Base-by-base conservation (phyloP, 23 tunicate species). In the Halocynthia aurantium region DNA sequence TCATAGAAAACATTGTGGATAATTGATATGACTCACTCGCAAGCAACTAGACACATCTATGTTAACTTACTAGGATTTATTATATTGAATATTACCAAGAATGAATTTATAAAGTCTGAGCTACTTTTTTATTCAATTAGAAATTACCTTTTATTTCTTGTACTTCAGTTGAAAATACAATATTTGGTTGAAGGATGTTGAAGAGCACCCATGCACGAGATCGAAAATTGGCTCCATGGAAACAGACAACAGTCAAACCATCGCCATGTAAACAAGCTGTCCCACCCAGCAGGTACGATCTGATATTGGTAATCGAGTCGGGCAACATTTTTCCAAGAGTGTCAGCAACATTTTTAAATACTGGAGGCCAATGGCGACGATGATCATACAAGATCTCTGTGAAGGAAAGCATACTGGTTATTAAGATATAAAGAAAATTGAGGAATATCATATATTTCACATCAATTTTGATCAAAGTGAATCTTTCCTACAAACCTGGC, bases 281-380 rank as follows among this genome's bases (percentile, higher is more conserved):
- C 5, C 99, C 99, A 44, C 99, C 99, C 50, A 94, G 84, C 53
- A 75, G 73, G 71, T 74, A 93, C 63, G 78, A 74, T 44, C 56
- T 52, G 1, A 31, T 31, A 31, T 31, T 4, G 44, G 4, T 31
- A 31, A 31, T 31, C 44, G 44, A 31, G 63, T 74, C 56, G 0
- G 18, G 63, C 63, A 56, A 54, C 57, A 54, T 40, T 55, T 49
- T 70, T 10, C 78, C 62, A 13, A 50, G 58, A 11, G 17, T 8
- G 20, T 22, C 62, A 55, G 62, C 56, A 19, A n/a, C 15, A 52
- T 74, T 53, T 62, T 61, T 22, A 77, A 90, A 94, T 8, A 90
- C 90, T 18, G 88, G 76, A 10, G 95, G 99, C 99, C 99, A 94
- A 71, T 94, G 99, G 7, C 99, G 87, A 21, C 78, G 87, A 73